phyloP scores from a whole-genome alignment of 64 coral and sea anemone species.

The Catalaphyllia jardinei region DNA sequence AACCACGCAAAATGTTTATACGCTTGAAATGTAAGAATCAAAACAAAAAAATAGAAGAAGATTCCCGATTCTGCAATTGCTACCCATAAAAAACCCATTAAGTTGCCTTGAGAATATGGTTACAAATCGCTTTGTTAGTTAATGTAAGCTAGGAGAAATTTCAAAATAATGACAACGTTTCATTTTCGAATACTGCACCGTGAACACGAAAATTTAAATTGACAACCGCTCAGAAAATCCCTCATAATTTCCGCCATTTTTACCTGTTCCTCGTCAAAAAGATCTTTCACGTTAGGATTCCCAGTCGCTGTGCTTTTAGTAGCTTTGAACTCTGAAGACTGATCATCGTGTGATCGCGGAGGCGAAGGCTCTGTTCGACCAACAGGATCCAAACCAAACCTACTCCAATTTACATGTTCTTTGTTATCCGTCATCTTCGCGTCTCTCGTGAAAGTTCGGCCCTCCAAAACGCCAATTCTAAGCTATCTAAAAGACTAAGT shows the following conservation, averaged over 20 bases:
- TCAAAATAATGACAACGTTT: neutral
- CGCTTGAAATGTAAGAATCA: no score
- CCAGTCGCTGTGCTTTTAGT: conserved; percentile 30
- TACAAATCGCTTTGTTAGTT: neutral
- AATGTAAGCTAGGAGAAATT: neutral
- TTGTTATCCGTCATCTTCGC: conserved; percentile 40
- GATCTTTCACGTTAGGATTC: conserved; percentile 70
- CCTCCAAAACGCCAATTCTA: neutral
- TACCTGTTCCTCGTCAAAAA: conserved; percentile 74
- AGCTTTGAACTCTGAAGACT: neutral
- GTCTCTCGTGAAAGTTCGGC: neutral
- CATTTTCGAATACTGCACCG: neutral
- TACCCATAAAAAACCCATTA: neutral
- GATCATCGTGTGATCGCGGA: neutral
- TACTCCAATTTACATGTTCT: conserved; percentile 54
- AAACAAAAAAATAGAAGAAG: no score
- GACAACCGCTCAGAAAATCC: neutral
- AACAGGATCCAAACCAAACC: conserved; percentile 68
- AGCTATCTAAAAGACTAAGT: neutral
- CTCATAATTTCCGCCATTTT: neutral
- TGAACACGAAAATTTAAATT: conserved; percentile 8
- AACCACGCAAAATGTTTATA: neutral
- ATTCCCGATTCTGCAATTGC: neutral
- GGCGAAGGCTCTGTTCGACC: conserved; percentile 28
- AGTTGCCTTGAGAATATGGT: neutral